These are phyloP conservation scores for Darevskia mixta DNA, from an alignment of 2,797 vertebrate species.

Conservation along the genomic window DNA sequence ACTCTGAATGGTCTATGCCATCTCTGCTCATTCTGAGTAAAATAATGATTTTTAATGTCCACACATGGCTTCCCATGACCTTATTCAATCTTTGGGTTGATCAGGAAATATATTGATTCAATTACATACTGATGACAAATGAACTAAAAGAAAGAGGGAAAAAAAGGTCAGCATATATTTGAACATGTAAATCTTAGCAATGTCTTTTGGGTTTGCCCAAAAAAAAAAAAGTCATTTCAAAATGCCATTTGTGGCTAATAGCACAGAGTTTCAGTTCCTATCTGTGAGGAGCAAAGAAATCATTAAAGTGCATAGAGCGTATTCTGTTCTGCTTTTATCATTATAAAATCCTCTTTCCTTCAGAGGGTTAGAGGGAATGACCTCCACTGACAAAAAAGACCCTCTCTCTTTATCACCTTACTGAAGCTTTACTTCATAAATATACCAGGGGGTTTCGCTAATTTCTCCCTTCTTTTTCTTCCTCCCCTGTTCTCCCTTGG, in stretches of 20 bases:
- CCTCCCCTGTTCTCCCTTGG: neutral
- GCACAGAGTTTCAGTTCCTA: slow-evolving; percentile 83
- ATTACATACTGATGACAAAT: slow-evolving; percentile 99
- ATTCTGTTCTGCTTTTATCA: slow-evolving; percentile 75
- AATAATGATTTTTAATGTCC: slow-evolving; percentile 99
- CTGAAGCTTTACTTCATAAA: slow-evolving; percentile 40
- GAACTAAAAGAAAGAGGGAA: slow-evolving; percentile 89
- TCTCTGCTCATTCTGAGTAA: slow-evolving; percentile 98
- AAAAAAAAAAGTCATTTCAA: slow-evolving; percentile 93
- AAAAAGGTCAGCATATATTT: slow-evolving; percentile 99
- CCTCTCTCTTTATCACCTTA: slow-evolving; percentile 30
- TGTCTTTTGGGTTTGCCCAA: slow-evolving; percentile 93
- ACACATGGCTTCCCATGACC: slow-evolving; percentile 99
- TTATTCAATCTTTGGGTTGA: slow-evolving; percentile 99
- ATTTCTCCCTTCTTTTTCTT: neutral
- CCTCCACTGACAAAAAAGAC: slow-evolving; percentile 50
- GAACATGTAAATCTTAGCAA: slow-evolving; percentile 99
- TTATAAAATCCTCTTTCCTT: slow-evolving; percentile 75
- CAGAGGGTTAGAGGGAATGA: slow-evolving; percentile 67
- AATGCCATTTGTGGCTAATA: slow-evolving; percentile 95
- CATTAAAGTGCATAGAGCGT: slow-evolving; percentile 81
- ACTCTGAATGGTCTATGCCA: slow-evolving; percentile 94
- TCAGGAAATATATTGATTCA: slow-evolving; percentile 99
- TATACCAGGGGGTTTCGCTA: neutral
- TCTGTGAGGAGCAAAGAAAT: slow-evolving; percentile 82